phyloP scores from a whole-genome alignment of 1,140 invertebrate genomes.

The Phortica variegata region DNA sequence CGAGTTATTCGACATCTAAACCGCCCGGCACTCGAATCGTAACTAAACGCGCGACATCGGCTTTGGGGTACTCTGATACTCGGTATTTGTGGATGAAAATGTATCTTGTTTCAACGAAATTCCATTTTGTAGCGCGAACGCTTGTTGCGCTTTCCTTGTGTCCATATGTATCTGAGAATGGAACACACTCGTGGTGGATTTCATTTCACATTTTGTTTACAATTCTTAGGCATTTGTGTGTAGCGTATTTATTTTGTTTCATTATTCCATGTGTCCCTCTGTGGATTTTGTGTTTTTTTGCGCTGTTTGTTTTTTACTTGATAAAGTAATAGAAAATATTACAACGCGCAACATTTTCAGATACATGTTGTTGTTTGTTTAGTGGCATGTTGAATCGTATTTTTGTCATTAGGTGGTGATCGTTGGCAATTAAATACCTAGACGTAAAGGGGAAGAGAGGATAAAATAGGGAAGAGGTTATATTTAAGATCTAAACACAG shows the following conservation, averaged over 20 bases:
- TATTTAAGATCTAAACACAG: no score
- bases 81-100: no score
- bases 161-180: no score
- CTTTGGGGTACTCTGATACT: neutral
- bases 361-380: neutral
- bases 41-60: constrained; percentile 12
- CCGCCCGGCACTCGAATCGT: constrained; percentile 22
- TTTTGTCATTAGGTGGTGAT: no score
- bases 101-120: neutral
- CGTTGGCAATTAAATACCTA: no score
- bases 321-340: constrained; percentile 10
- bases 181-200: constrained; percentile 9
- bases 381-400: no score
- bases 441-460: no score
- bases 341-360: constrained; percentile 12
- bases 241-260: neutral
- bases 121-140: neutral
- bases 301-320: no score
- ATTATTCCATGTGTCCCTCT: constrained; percentile 2
- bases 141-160: neutral
- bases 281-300: constrained; percentile 11
- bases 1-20: constrained; percentile 19
- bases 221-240: neutral
- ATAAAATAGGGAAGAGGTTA: no score
- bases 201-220: constrained; percentile 4